Conservation (phyloP, 2,113 vertebrate species). For the Sakesphorus luctuosus region DNA sequence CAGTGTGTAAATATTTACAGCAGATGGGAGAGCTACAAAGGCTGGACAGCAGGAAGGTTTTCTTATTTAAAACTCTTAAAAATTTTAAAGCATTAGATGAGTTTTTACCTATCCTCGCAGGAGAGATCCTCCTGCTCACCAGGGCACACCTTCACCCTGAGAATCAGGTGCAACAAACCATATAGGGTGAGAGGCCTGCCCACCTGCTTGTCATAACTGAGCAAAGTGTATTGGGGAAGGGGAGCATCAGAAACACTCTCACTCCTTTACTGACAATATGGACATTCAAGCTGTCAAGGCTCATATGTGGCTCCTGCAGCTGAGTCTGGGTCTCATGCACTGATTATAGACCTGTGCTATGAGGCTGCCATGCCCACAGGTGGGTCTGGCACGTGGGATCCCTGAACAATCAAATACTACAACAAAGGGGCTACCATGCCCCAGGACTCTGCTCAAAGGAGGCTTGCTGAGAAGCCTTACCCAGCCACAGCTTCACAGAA, state of each 20-base stretch:
- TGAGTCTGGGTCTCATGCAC: background rate
- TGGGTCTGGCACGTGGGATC: background rate
- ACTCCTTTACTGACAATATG: background rate
- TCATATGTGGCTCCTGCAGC: background rate
- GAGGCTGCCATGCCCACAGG: background rate
- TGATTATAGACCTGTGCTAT: background rate
- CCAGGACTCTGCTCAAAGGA: background rate
- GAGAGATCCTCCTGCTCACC: background rate
- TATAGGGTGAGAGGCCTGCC: background rate
- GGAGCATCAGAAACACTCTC: background rate
- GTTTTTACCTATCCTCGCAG: background rate
- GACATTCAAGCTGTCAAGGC: background rate
- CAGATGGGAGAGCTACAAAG: background rate
- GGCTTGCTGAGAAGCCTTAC: background rate
- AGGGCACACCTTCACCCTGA: background rate
- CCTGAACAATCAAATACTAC: background rate
- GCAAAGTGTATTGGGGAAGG: background rate
- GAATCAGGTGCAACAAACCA: background rate
- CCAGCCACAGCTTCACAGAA: background rate
- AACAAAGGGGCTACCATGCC: background rate
- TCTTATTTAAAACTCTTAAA: background rate
- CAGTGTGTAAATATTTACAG: background rate
- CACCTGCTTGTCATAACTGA: background rate
- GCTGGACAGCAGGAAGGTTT: background rate
- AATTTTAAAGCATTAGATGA: background rate